These are phyloP conservation scores for Sceliomorpha sp. DNA, from an alignment of 2,888 invertebrate species.

Conservation along the genomic window DNA sequence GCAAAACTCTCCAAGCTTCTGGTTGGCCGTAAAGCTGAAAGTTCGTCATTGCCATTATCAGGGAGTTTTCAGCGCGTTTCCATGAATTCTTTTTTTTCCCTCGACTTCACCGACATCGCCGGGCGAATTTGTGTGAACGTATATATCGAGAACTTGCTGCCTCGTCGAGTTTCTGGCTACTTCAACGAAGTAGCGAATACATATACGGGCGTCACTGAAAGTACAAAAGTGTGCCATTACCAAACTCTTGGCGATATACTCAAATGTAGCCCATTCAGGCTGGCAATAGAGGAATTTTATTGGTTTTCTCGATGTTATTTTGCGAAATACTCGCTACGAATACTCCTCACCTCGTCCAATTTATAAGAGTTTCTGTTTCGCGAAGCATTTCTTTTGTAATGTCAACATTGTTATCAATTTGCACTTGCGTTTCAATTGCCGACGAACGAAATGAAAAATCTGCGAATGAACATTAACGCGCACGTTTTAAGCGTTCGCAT, in stretches of 20 bases:
- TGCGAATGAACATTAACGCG: too few relatives aligned
- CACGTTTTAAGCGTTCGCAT: too few relatives aligned
- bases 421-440: too few relatives aligned
- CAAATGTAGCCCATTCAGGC: conserved; percentile 40
- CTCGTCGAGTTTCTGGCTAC: conserved; percentile 33
- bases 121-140: conserved; percentile 32
- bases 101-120: conserved; percentile 18
- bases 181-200: conserved; percentile 23
- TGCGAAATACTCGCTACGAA: conserved; percentile 15
- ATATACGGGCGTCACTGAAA: conserved; percentile 32
- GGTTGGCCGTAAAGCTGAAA: conserved; percentile 24
- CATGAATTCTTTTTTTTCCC: conserved; percentile 29
- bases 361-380: conserved; percentile 21
- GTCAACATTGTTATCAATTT: too few relatives aligned
- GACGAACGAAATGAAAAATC: too few relatives aligned
- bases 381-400: conserved; percentile 1
- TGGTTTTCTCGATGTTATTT: conserved; percentile 41
- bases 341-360: conserved; percentile 28
- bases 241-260: conserved; percentile 43
- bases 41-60: conserved; percentile 21
- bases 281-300: conserved; percentile 41
- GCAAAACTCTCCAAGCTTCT: conserved; percentile 20
- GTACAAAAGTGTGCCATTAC: conserved; percentile 48
- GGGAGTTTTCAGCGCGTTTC: conserved; percentile 28
- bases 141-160: conserved; percentile 32